These are phyloP conservation scores for Trichoplusia ni DNA, from an alignment of 1,140 invertebrate genomes.

Conservation along the genomic window DNA sequence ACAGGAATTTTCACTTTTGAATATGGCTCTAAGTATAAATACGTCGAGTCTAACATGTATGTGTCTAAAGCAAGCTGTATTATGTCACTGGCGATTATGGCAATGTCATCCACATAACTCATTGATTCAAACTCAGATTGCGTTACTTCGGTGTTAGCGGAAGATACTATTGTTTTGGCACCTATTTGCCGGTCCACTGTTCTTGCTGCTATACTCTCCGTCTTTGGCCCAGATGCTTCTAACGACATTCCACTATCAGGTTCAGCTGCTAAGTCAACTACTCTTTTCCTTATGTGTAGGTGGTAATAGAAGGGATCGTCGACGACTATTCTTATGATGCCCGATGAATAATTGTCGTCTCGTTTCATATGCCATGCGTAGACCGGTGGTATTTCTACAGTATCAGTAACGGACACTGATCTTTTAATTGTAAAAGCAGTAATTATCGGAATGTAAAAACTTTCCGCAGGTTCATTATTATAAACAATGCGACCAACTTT, in stretches of 20 bases:
- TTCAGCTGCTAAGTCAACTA: constrained; percentile 39
- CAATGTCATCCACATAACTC: constrained; percentile 16
- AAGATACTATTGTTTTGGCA: neutral
- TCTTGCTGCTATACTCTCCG: constrained; percentile 42
- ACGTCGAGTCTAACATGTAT: constrained; percentile 59
- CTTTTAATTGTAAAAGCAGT: constrained; percentile 35
- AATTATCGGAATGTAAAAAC: constrained; percentile 48
- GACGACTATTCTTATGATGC: constrained; percentile 41
- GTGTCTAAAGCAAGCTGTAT: constrained; percentile 53
- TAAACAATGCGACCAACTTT: constrained; percentile 51
- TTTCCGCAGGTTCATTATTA: constrained; percentile 36
- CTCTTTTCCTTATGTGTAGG: constrained; percentile 54
- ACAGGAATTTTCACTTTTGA: constrained; percentile 46
- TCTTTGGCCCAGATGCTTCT: constrained; percentile 33
- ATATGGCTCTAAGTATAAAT: constrained; percentile 44
- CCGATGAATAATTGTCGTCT: constrained; percentile 47
- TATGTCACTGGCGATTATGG: constrained; percentile 45
- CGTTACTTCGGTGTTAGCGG: neutral
- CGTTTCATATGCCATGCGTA: constrained; percentile 62
- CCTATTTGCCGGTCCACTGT: constrained; percentile 36
- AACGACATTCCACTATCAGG: constrained; percentile 36
- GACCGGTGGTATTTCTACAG: constrained; percentile 49
- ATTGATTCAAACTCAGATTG: constrained; percentile 13
- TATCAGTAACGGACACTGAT: constrained; percentile 41
- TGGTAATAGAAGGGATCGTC: constrained; percentile 51